These are phyloP conservation scores for Microtus ochrogaster DNA, from an alignment of 2,113 vertebrate species.

Conservation along the genomic window DNA sequence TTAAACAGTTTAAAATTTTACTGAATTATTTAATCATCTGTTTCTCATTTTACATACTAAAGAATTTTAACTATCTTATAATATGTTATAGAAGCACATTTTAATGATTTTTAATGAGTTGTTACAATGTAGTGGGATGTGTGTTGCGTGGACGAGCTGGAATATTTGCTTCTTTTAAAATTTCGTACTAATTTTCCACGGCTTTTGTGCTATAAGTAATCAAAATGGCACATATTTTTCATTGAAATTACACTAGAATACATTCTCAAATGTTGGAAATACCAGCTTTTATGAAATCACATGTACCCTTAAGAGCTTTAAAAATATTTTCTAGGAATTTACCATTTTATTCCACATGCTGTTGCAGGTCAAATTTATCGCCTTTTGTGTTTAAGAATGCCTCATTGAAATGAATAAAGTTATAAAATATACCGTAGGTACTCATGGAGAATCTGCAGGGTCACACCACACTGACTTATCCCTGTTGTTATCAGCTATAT, in stretches of 20 bases:
- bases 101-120: neutral
- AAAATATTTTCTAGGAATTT: slow-evolving; percentile 24
- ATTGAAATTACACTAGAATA: neutral
- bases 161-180: slow-evolving; percentile 25
- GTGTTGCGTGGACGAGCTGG: neutral
- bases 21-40: neutral
- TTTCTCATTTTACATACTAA: neutral
- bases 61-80: neutral
- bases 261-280: neutral
- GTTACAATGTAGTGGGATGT: neutral
- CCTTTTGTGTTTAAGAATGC: neutral
- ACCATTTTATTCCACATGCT: slow-evolving; percentile 12
- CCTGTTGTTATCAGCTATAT: neutral
- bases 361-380: neutral
- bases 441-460: neutral
- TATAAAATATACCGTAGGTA: neutral
- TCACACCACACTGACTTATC: neutral
- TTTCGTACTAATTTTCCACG: slow-evolving; percentile 8
- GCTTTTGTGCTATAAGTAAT: slow-evolving; percentile 15
- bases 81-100: neutral
- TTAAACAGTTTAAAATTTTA: slow-evolving; percentile 2
- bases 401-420: neutral
- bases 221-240: neutral
- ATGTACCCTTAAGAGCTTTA: neutral
- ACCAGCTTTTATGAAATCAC: neutral